Percentiles rank a stretch among this genome's conserved stretches.
Conservation (phyloP, 1,140 invertebrate species). For the Gryon sp. region DNA sequence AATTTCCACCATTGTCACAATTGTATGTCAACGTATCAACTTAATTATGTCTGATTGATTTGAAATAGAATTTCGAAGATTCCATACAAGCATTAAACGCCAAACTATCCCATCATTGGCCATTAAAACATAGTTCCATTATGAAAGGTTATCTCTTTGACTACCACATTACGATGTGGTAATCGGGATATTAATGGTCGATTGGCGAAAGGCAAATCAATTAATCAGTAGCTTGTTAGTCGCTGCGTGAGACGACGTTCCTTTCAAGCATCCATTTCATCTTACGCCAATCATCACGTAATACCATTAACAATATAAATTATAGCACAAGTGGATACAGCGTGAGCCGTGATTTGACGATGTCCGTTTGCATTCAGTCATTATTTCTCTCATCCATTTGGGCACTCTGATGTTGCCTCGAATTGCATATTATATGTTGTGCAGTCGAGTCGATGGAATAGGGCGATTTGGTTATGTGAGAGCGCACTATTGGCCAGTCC, state of each 20-base stretch:
- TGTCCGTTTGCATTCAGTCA: constrained; percentile 49
- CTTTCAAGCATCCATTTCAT: constrained; percentile 28
- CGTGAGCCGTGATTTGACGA: constrained; percentile 35
- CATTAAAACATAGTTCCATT: no score
- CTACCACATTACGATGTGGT: background rate
- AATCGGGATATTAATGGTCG: background rate
- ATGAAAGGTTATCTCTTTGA: constrained; percentile 2
- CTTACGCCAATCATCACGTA: constrained; percentile 24
- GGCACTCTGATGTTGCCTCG: constrained; percentile 34
- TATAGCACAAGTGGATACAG: constrained; percentile 45
- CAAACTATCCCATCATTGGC: no score
- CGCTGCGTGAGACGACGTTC: constrained; percentile 2
- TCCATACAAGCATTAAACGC: no score
- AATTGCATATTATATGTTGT: constrained; percentile 55
- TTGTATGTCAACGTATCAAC: no score
- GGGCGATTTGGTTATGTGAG: constrained; percentile 59
- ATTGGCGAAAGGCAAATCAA: constrained; percentile 18
- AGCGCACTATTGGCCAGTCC: constrained; percentile 67
- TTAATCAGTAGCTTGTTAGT: constrained; percentile 17
- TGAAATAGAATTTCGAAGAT: no score
- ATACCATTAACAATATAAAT: constrained; percentile 52
- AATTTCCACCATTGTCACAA: no score
- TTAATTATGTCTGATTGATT: no score
- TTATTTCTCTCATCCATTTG: constrained; percentile 49
- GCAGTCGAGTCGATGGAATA: constrained; percentile 37